phyloP scores from a whole-genome alignment of 2,888 invertebrate species.

The Villa cingulata region DNA sequence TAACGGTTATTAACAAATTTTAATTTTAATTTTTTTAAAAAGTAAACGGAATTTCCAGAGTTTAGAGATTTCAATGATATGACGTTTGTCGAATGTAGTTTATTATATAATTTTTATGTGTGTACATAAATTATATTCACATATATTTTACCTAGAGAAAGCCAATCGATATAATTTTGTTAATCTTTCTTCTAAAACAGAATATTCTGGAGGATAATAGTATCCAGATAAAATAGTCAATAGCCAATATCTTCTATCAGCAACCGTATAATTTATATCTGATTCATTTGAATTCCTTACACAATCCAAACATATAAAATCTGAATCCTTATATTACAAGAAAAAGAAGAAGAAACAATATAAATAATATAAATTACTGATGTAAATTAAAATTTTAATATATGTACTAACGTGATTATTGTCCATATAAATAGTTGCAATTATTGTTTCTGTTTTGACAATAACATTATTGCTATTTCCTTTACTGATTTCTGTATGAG shows the following conservation, averaged over 20 bases:
- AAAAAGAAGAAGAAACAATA: too few relatives aligned
- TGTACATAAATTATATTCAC: too few relatives aligned
- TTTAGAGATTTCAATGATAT: too few relatives aligned
- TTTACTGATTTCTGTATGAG: slow-evolving; percentile 41
- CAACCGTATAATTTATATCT: slow-evolving; percentile 29
- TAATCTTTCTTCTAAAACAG: slow-evolving; percentile 57
- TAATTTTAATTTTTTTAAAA: too few relatives aligned
- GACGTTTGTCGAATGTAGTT: too few relatives aligned
- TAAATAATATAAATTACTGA: too few relatives aligned
- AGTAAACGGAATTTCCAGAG: too few relatives aligned
- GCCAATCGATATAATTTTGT: slow-evolving; percentile 68
- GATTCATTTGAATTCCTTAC: slow-evolving; percentile 24
- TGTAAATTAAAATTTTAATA: not conserved
- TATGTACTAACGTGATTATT: slow-evolving; percentile 28
- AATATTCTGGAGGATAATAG: slow-evolving; percentile 40
- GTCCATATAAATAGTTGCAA: slow-evolving; percentile 56
- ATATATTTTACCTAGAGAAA: slow-evolving; percentile 61
- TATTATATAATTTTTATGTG: too few relatives aligned
- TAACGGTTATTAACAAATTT: too few relatives aligned
- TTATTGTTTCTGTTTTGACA: slow-evolving; percentile 52
- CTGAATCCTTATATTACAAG: slow-evolving; percentile 15
- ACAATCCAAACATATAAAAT: slow-evolving; percentile 24
- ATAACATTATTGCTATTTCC: slow-evolving; percentile 40
- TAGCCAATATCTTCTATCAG: slow-evolving; percentile 66
- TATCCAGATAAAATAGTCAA: slow-evolving; percentile 55